Evolutionary conservation across 2,888 invertebrate species (phyloP).

Genomic region (Drosophila fulvimacula): DNA sequence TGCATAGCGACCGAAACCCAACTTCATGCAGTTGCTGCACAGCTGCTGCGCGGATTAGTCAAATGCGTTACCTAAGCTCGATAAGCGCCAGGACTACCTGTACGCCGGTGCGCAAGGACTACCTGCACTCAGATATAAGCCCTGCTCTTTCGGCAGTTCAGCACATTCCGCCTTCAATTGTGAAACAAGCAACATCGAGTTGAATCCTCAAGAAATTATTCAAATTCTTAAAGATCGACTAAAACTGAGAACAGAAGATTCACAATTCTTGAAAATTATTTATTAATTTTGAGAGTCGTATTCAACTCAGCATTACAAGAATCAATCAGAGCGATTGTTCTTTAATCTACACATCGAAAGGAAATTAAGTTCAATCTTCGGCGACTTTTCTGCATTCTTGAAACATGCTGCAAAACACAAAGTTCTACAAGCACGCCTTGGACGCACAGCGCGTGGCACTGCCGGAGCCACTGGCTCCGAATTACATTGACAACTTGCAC

Average conservation of each 20-base stretch:
- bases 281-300: not conserved
- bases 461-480: constrained; percentile 32
- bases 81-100: constrained; percentile 26
- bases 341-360: no score
- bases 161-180: constrained; percentile 32
- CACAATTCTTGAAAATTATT: no score
- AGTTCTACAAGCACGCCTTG: constrained; percentile 49
- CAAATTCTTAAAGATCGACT: not conserved
- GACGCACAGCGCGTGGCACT: constrained; percentile 34
- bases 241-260: no score
- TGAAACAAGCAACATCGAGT: constrained; percentile 29
- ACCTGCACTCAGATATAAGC: constrained; percentile 37
- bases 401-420: constrained; percentile 50
- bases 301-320: not conserved
- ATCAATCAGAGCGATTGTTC: no score
- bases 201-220: not conserved
- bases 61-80: constrained; percentile 1
- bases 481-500: constrained; percentile 65
- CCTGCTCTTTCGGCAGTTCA: not conserved
- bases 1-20: constrained; percentile 6
- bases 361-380: not conserved
- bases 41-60: constrained; percentile 39
- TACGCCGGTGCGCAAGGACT: not conserved
- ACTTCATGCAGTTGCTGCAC: constrained; percentile 11
- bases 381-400: no score